Evolutionary conservation across 2,888 invertebrate genomes (phyloP).

Genomic region (Meliscaeva auricollis): DNA sequence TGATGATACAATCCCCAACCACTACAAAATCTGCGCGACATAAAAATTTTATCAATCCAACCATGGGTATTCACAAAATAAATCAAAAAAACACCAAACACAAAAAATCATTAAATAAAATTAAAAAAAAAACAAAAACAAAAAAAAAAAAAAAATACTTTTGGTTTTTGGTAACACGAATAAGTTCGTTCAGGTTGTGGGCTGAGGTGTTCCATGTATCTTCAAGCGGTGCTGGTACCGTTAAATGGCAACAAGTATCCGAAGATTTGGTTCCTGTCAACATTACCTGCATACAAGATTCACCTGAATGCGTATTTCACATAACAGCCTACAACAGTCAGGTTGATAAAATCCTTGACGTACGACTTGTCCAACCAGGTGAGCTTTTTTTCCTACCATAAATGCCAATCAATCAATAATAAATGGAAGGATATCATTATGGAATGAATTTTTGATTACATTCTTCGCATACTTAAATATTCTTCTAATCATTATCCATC

Average conservation of each 20-base stretch:
- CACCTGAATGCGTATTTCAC: slow-evolving; percentile 98
- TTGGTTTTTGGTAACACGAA: slow-evolving; percentile 77
- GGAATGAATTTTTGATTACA: not conserved
- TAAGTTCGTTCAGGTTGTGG: slow-evolving; percentile 92
- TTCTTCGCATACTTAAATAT: too few relatives aligned
- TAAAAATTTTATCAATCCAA: slow-evolving; percentile 33
- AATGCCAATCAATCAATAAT: too few relatives aligned
- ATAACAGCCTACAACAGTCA: slow-evolving; percentile 99
- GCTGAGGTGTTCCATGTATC: slow-evolving; percentile 99
- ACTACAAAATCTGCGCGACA: slow-evolving; percentile 64
- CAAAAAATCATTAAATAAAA: slow-evolving; percentile 51
- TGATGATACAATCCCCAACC: slow-evolving; percentile 61
- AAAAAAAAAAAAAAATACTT: slow-evolving; percentile 62
- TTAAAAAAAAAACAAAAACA: slow-evolving; percentile 65
- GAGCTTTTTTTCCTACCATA: too few relatives aligned
- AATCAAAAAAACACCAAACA: slow-evolving; percentile 67
- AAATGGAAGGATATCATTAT: not conserved
- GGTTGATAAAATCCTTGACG: slow-evolving; percentile 99
- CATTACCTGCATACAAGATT: slow-evolving; percentile 98
- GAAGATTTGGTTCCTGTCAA: slow-evolving; percentile 99
- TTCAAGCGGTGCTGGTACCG: slow-evolving; percentile 95
- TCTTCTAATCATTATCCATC: not conserved
- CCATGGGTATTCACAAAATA: slow-evolving; percentile 51
- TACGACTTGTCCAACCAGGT: slow-evolving; percentile 98
- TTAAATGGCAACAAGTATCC: slow-evolving; percentile 99